A percentile compares a stretch with the other conserved stretches of the same genome.
Conservation (phyloP, 1,140 invertebrate species). For the Ceratosolen fusciceps region DNA sequence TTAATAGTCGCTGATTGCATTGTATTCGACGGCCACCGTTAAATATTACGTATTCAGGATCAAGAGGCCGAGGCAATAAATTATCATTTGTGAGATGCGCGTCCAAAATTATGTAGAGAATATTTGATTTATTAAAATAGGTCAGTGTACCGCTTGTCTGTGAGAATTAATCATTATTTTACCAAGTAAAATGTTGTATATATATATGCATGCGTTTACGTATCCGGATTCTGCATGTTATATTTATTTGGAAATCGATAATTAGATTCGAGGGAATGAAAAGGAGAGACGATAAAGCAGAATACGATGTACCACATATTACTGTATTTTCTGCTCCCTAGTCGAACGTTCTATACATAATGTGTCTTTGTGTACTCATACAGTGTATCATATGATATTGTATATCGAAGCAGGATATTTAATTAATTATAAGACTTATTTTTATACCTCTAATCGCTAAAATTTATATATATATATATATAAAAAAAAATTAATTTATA, state of each 20-base stretch:
- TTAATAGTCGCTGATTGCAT: not conserved
- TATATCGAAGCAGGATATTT: not conserved
- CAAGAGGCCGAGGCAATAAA: slow-evolving; percentile 1
- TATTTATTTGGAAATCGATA: not conserved
- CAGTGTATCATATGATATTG: not conserved
- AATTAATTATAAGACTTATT: not conserved
- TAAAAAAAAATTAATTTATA: no score
- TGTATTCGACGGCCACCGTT: not conserved
- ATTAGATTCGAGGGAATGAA: not conserved
- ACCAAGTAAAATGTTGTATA: slow-evolving; percentile 57
- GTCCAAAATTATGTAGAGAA: slow-evolving; percentile 23
- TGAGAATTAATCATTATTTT: slow-evolving; percentile 61
- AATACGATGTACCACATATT: slow-evolving; percentile 28
- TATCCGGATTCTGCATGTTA: not conserved
- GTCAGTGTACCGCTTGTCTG: not conserved
- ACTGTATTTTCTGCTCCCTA: not conserved
- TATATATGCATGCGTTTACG: slow-evolving; percentile 35
- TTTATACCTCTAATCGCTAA: not conserved
- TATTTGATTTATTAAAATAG: slow-evolving; percentile 53
- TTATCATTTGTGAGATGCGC: not conserved
- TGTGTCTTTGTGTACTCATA: not conserved
- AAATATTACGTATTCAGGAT: not conserved
- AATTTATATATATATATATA: no score
- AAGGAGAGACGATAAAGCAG: no score
- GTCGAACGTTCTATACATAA: slow-evolving; percentile 1